These are phyloP conservation scores for Peromyscus aztecus DNA, from an alignment of 2,797 vertebrate species.

Conservation along the genomic window DNA sequence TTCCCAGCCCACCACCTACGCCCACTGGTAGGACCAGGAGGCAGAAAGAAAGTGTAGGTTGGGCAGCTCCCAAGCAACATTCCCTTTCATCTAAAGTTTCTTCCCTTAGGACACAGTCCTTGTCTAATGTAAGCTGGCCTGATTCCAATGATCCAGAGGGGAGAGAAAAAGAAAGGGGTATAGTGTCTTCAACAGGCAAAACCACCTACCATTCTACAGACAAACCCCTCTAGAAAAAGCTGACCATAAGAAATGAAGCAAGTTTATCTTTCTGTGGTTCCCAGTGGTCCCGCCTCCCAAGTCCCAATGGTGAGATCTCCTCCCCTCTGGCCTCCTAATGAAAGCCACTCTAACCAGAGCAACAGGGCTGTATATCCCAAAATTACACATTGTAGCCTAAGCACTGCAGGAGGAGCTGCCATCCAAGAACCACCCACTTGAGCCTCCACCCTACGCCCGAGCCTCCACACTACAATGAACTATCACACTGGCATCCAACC, in stretches of 20 bases:
- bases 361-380: not conserved
- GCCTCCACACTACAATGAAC: not conserved
- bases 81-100: not conserved
- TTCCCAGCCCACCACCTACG: not conserved
- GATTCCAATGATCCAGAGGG: not conserved
- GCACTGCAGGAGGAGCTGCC: not conserved
- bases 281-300: constrained; percentile 24
- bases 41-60: constrained; percentile 28
- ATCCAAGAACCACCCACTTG: not conserved
- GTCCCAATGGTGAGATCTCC: not conserved
- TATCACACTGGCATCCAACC: not conserved
- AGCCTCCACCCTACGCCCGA: not conserved
- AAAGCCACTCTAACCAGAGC: constrained; percentile 56
- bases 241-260: constrained; percentile 28
- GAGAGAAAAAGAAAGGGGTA: not conserved
- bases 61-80: not conserved
- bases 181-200: constrained; percentile 36
- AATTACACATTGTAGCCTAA: not conserved
- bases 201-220: constrained; percentile 48
- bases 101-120: constrained; percentile 26
- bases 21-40: not conserved
- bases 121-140: not conserved
- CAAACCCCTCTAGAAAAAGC: not conserved
- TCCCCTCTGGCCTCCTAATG: not conserved
- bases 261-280: constrained; percentile 8